Conservation (phyloP, 2,797 vertebrate genomes). For the Leucoraja ocellata region DNA sequence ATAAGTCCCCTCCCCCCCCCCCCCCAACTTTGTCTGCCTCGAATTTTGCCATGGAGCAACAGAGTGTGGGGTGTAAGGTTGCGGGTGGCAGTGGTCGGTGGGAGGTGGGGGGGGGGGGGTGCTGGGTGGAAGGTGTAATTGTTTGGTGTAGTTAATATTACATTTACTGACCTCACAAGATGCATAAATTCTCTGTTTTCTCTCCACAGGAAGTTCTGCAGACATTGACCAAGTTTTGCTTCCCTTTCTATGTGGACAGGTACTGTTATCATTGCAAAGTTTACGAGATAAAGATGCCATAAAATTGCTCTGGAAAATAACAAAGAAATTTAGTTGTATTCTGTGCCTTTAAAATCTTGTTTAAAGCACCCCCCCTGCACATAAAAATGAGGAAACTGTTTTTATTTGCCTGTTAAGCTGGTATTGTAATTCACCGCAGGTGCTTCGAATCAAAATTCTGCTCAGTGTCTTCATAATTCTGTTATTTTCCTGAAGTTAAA, state of each 20-base stretch:
- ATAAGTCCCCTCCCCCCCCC: constrained; percentile 65
- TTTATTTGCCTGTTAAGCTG: constrained; percentile 38
- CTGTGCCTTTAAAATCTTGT: constrained; percentile 71
- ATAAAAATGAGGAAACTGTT: constrained; percentile 38
- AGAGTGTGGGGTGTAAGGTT: constrained; percentile 42
- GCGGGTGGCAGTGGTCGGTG: too few relatives aligned
- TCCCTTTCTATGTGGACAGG: constrained; percentile 78
- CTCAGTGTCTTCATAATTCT: constrained; percentile 32
- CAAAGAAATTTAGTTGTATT: constrained; percentile 57
- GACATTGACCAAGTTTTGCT: constrained; percentile 85
- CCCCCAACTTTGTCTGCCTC: constrained; percentile 80
- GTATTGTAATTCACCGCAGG: constrained; percentile 34
- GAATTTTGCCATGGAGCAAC: constrained; percentile 70
- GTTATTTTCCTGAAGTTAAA: constrained; percentile 33
- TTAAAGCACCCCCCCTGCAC: constrained; percentile 56
- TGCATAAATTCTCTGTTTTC: constrained; percentile 80
- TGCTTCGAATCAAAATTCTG: constrained; percentile 30
- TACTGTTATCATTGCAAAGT: constrained; percentile 65
- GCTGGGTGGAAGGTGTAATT: constrained; percentile 51
- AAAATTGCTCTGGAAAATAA: constrained; percentile 58
- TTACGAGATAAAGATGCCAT: constrained; percentile 59
- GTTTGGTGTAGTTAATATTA: constrained; percentile 73
- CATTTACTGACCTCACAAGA: constrained; percentile 85
- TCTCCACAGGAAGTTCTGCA: constrained; percentile 78
- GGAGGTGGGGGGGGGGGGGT: background rate